phyloP scores from a whole-genome alignment of 2,888 invertebrate genomes.

The Thymelicus lineola region DNA sequence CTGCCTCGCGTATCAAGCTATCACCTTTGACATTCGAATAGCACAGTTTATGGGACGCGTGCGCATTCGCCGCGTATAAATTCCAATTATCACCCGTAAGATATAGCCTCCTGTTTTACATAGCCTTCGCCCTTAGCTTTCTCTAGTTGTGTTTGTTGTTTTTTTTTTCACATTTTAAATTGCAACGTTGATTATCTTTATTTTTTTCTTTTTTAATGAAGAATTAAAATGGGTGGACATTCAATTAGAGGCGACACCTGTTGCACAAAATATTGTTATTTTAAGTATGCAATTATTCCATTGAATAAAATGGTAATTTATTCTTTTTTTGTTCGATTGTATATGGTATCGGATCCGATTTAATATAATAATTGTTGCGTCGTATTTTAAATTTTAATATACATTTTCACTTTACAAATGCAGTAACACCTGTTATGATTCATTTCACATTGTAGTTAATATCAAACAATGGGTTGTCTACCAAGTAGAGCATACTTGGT shows the following conservation, averaged over 20 bases:
- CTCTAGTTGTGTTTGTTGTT: conserved; percentile 16
- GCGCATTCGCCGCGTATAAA: conserved; percentile 44
- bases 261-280: conserved; percentile 27
- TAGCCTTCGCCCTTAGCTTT: conserved; percentile 33
- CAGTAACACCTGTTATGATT: conserved; percentile 23
- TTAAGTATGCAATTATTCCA: conserved; percentile 19
- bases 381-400: conserved; percentile 8
- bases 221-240: conserved; percentile 17
- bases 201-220: conserved; percentile 16
- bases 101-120: conserved; percentile 35
- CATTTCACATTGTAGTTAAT: conserved; percentile 12
- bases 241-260: conserved; percentile 35
- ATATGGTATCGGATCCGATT: conserved; percentile 20
- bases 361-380: conserved; percentile 15
- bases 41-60: conserved; percentile 47
- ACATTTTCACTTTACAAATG: conserved; percentile 8
- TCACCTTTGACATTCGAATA: conserved; percentile 75
- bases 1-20: conserved; percentile 60
- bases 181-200: not conserved
- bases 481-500: too few relatives aligned
- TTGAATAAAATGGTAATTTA: conserved; percentile 14
- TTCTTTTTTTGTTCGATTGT: conserved; percentile 12
- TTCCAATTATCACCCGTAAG: conserved; percentile 46
- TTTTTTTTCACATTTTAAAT: conserved; percentile 11
- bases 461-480: conserved; percentile 2